Evolutionary conservation across 2,797 vertebrate genomes (phyloP), one percentile per base, ranked within the genome.

Genomic region (Aldrovandia affinis): DNA sequence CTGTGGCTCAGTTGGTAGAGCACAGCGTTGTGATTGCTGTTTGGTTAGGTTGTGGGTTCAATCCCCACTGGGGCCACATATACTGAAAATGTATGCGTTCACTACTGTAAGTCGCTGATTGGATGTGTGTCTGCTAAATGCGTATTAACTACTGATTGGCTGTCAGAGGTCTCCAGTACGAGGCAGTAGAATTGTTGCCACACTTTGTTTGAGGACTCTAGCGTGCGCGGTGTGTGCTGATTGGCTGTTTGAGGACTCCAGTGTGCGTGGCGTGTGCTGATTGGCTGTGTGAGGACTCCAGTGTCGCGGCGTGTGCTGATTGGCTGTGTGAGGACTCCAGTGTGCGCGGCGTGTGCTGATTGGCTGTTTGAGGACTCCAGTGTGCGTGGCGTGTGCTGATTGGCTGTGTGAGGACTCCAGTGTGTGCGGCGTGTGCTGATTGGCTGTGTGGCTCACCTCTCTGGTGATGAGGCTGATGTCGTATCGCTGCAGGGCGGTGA

Each of bases 401-500:
- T 63, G 0, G 59, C 22, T 63, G 20, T n/a, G 9, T n/a, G 61
- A 63, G 55, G 14, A 54, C 52, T 54, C 8, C 52, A 1, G 52
- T 3, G 18, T 54, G 52, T 18, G 18, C 9, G 52, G 52, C 18
- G 18, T 54, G 9, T 59, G 55, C 15, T 22, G 55, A 59, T 59
- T 18, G 55, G 4, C 55, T 20, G 20, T 1, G 1, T 65, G n/a
- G 20, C 82, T 88, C 92, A 98, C 98, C 97, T 99, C 97, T 0
- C 93, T 89, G 0, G 95, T 97, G 86, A 99, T 96, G 87, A 96
- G 94, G 44, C 81, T 86, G 57, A 89, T 87, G 9, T 97, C 87
- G 0, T 98, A 99, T 97, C 97, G 96, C 94, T 99, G 97, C 84
- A 99, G 94, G 42, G 96, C 82, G 0, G 96, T 96, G 78, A 95